Conservation (phyloP, 2,797 vertebrate genomes). For the Crenuchus spilurus region DNA sequence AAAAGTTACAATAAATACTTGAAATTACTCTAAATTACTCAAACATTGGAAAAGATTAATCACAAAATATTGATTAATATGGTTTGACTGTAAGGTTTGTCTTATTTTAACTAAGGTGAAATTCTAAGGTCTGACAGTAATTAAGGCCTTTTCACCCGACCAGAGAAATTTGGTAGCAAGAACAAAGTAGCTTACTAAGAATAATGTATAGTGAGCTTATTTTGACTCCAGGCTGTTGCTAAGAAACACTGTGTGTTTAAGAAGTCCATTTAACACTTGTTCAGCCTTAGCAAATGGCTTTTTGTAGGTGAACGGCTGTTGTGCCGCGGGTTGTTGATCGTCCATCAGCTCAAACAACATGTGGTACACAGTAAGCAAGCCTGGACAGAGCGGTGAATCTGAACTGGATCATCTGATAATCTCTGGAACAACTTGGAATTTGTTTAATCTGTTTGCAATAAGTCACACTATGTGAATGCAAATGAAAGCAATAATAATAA, state of each 20-base stretch:
- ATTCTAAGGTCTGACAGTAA: constrained; percentile 46
- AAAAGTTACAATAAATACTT: too few species aligned
- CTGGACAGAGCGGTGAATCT: neutral
- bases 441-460: too few species aligned
- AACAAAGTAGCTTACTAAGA: constrained; percentile 42
- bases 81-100: too few species aligned
- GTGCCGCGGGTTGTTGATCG: constrained; percentile 36
- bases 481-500: too few species aligned
- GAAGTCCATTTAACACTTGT: constrained; percentile 54
- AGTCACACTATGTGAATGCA: too few species aligned
- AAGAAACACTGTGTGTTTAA: constrained; percentile 45
- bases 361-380: constrained; percentile 17
- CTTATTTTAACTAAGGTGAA: constrained; percentile 34
- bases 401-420: neutral
- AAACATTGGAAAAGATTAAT: too few species aligned
- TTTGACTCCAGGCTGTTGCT: constrained; percentile 55
- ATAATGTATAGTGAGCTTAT: constrained; percentile 45
- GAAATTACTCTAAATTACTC: too few species aligned
- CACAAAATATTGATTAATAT: too few species aligned
- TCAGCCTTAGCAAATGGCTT: constrained; percentile 56
- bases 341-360: constrained; percentile 20
- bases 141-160: constrained; percentile 57
- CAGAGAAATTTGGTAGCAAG: constrained; percentile 31
- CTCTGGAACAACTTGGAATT: neutral
- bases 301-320: constrained; percentile 32